Evolutionary conservation across 30 jellyfish, hydroid and myxozoan genomes (phyloP), one percentile per base, ranked within the genome.

Genomic region (Rhopilema esculentum): DNA sequence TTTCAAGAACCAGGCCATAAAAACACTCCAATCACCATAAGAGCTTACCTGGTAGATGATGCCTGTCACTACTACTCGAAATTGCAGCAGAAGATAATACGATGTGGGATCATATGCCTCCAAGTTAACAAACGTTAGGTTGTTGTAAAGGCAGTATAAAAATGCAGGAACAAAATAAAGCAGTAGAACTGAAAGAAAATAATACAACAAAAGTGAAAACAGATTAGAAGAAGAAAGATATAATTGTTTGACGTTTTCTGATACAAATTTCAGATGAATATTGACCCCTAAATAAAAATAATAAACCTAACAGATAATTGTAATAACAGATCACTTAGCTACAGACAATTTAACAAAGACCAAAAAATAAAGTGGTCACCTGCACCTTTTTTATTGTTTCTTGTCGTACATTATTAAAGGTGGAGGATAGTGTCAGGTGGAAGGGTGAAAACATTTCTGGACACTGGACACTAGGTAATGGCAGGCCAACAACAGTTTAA

Each of bases 31-130:
- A 2, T 40, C 57, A 40, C 12, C 9, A 12, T 40, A 40, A 12
- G 0, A 1, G 53, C 89, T 26, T 79, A 94, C 99, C 97, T 95
- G 99, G 79, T 90, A 95, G 8, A 95, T 85, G 52, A 95, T 91
- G 17, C 99, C 99, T 73, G 99, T 95, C 19, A 95, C 97, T 16
- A 95, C 99, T 32, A 91, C 97, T 53, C 99, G 65, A 83, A 95
- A 95, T 69, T 95, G 99, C 88, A 95, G 82, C 83, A 95, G 91
- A 21, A 95, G 88, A 65, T 91, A 95, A 83, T 95, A 95, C 0
- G 98, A 57, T 68, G 99, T 95, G 25, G 99, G 99, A 48, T 95
- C 99, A 69, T 90, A 95, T n/a, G 97, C 94, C 31, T 84, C 73
- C 65, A 95, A 93, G 73, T 95, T 95, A 31, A 88, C 96, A 78